Evolutionary conservation across 2,113 vertebrate species (phyloP).

Genomic region (Pao palembangensis): DNA sequence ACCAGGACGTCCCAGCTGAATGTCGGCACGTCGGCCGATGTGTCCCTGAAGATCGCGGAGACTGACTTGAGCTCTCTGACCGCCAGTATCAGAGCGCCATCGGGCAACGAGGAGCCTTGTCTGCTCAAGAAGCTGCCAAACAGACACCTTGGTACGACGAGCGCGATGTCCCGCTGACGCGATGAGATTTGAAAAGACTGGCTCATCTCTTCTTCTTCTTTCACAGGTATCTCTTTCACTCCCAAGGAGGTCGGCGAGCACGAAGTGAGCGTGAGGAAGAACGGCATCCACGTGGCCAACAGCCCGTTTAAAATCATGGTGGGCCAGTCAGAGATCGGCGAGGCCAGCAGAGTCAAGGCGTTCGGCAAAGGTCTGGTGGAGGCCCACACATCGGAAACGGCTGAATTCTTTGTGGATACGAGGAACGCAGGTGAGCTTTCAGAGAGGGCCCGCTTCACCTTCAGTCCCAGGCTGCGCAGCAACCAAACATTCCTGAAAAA

Average conservation of each 20-base stretch:
- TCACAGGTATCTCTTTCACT: constrained; percentile 92
- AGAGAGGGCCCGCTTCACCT: neutral
- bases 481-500: neutral
- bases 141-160: constrained; percentile 85
- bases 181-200: neutral
- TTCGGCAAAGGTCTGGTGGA: constrained; percentile 87
- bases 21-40: constrained; percentile 89
- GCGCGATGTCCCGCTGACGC: neutral
- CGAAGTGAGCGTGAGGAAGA: constrained; percentile 91
- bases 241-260: constrained; percentile 98
- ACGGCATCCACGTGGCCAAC: constrained; percentile 88
- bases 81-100: constrained; percentile 91
- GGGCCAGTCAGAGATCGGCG: constrained; percentile 90
- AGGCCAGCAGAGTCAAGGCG: constrained; percentile 90
- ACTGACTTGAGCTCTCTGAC: constrained; percentile 89
- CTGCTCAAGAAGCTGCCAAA: constrained; percentile 92
- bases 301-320: constrained; percentile 98
- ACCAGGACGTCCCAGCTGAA: constrained; percentile 90
- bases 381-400: constrained; percentile 87
- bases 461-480: neutral
- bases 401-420: constrained; percentile 95
- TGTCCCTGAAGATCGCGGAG: constrained; percentile 94
- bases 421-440: constrained; percentile 83
- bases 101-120: constrained; percentile 92
- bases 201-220: neutral